These are phyloP conservation scores for Mastomys coucha DNA, from an alignment of 2,113 vertebrate species.

Conservation along the genomic window DNA sequence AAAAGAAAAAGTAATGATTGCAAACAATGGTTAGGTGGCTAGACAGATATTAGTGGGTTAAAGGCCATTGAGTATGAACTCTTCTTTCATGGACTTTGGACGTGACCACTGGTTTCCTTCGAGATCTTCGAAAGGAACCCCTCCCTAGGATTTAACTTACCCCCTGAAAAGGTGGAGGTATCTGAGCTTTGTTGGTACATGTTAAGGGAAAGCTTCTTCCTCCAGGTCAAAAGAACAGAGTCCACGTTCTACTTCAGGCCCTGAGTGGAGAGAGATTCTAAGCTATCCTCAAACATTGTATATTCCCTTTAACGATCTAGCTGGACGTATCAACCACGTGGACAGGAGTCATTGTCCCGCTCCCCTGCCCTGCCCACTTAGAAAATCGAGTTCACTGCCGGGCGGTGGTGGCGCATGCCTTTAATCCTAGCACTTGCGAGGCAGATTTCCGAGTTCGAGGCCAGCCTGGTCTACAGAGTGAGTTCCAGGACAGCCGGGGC, in stretches of 20 bases:
- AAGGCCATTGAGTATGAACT: neutral
- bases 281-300: neutral
- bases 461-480: too few species aligned
- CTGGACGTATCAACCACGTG: neutral
- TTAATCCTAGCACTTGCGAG: too few species aligned
- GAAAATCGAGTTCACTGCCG: neutral
- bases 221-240: neutral
- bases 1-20: neutral
- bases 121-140: neutral
- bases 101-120: neutral
- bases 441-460: too few species aligned
- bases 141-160: neutral
- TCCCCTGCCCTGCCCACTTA: too few species aligned
- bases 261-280: neutral
- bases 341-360: neutral
- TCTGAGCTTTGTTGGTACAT: neutral
- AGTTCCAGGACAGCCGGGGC: too few species aligned
- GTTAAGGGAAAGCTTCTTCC: neutral
- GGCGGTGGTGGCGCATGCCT: too few species aligned
- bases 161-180: neutral
- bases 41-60: neutral
- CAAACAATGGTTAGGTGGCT: neutral
- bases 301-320: neutral
- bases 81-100: neutral
- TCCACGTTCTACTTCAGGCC: neutral